Conservation (phyloP, 2,113 vertebrate genomes). For the Nyctibius bracteatus region DNA sequence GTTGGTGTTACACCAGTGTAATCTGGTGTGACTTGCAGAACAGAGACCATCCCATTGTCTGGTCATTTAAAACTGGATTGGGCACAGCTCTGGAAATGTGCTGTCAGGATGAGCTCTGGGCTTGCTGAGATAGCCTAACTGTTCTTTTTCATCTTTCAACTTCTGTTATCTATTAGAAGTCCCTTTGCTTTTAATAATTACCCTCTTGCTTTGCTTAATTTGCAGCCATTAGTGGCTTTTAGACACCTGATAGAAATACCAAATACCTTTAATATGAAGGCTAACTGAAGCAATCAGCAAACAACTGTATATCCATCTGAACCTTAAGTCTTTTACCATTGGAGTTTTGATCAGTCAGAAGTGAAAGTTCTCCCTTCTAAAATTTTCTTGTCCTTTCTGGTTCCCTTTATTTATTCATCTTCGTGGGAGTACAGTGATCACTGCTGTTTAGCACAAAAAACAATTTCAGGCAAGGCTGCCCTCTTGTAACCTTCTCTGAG, state of each 20-base stretch:
- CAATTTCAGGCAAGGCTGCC: background rate
- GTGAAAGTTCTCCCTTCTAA: background rate
- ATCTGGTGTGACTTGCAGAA: background rate
- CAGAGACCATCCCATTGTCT: background rate
- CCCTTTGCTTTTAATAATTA: background rate
- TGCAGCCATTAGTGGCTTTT: background rate
- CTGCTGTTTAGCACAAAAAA: background rate
- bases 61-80: background rate
- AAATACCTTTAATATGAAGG: background rate
- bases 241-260: background rate
- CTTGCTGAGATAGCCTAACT: background rate
- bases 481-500: background rate
- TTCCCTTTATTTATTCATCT: background rate
- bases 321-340: background rate
- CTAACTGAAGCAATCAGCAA: background rate
- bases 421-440: background rate
- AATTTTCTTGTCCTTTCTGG: background rate
- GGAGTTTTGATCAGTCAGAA: background rate
- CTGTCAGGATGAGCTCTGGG: background rate
- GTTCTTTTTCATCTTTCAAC: background rate
- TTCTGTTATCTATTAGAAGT: background rate
- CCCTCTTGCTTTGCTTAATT: background rate
- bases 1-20: background rate
- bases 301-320: background rate
- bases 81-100: background rate